Base-by-base conservation (phyloP, 1,140 invertebrate genomes). In the Cyrtorhinus lividipennis region DNA sequence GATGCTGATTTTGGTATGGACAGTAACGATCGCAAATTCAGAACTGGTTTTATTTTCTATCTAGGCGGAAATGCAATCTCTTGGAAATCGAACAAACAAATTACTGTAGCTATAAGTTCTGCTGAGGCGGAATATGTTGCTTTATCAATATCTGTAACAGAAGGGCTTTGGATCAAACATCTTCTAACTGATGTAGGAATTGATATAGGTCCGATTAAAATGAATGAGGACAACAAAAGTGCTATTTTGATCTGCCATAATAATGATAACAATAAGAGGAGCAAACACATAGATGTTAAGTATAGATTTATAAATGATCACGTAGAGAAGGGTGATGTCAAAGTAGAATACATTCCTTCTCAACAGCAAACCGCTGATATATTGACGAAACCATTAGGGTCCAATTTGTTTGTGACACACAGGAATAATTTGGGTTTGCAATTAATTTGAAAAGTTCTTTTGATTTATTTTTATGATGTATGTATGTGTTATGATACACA, bases 21-120 rank as follows among this genome's bases (percentile, higher is more conserved):
- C 67, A 26, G 56, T 26, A 38, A 68, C 8, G 68, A 75, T 64
- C 65, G 69, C 59, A 62, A 62, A 67, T 72, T 71, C 2, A 66
- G 68, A 30, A 71, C 69, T n/a, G 73, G 75, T 1, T 73, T 69
- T 64, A 59, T 73, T 0, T 72, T 72, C 62, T 23, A 67, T 2
- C 45, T 72, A 5, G 64, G 26, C 48, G 64, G 74, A 58, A n/a
- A 72, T 23, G 71, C 76, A 58, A 74, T 78, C 60, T 74, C 73
- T n/a, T 81, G 75, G 66, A 74, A 76, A 69, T 74, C 75, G 66
- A 75, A 72, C 26, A 77, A 73, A 66, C 79, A 80, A 61, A 72
- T 69, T 38, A 74, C 75, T 2, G 73, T 75, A 24, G 76, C 76
- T 5, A 64, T 76, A 57, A 75, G 72, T n/a, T 10, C 38, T 44